Evolutionary conservation across 2,797 vertebrate genomes (phyloP).

Genomic region (Glossophaga mutica): DNA sequence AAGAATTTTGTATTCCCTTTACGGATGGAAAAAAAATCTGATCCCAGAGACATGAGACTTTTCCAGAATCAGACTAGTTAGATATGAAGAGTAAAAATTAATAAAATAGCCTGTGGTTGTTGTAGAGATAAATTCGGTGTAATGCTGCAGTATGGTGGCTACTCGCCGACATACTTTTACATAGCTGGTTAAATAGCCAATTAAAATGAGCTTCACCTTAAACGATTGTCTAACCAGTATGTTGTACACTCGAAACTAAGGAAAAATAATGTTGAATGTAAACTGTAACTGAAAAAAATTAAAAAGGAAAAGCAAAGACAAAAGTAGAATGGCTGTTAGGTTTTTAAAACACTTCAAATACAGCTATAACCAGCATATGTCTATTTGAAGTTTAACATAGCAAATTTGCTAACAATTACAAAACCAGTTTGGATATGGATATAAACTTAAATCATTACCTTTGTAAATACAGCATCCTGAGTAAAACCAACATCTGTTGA

Average conservation of each 20-base stretch:
- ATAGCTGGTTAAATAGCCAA: background rate
- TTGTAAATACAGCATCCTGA: background rate
- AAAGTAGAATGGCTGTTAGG: background rate
- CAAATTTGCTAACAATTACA: background rate
- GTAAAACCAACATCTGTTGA: background rate
- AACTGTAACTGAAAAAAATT: background rate
- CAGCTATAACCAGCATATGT: background rate
- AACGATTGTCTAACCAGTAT: background rate
- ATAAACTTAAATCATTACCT: background rate
- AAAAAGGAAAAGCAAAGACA: background rate
- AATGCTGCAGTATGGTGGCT: background rate
- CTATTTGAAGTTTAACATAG: slow-evolving; percentile 31
- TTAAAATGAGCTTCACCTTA: background rate
- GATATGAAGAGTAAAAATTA: background rate
- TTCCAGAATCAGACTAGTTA: background rate
- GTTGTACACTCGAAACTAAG: background rate
- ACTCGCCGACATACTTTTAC: background rate
- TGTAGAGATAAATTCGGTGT: background rate
- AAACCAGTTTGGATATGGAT: background rate
- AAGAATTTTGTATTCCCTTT: background rate
- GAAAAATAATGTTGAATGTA: background rate
- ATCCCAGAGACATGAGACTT: background rate
- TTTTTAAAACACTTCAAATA: background rate
- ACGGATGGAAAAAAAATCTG: background rate
- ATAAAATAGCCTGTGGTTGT: background rate